Conservation (phyloP, 2,888 invertebrate species). For the Busseola fusca region DNA sequence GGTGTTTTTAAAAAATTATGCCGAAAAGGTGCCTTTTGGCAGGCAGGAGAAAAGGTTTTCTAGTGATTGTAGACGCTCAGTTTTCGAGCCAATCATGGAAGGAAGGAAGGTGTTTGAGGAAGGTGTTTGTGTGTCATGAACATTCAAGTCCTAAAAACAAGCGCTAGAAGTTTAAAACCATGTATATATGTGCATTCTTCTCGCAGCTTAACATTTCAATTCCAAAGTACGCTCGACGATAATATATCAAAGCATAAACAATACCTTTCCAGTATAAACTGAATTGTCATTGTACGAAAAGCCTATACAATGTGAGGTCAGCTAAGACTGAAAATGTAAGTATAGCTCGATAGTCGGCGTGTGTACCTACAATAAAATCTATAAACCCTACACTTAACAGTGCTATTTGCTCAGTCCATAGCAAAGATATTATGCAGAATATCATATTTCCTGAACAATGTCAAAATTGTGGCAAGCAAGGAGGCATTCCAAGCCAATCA, state of each 20-base stretch:
- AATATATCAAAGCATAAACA: neutral
- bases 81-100: neutral
- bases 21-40: neutral
- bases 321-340: neutral
- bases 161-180: neutral
- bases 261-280: neutral
- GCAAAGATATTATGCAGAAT: slow-evolving; percentile 9
- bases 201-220: neutral
- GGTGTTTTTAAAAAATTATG: neutral
- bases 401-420: slow-evolving; percentile 6
- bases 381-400: neutral
- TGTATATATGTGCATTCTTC: slow-evolving; percentile 2
- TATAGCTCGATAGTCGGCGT: neutral
- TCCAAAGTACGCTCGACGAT: neutral
- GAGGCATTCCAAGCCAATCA: slow-evolving; percentile 20
- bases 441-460: slow-evolving; percentile 33
- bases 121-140: no score
- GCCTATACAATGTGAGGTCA: neutral
- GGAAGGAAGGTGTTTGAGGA: no score
- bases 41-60: neutral
- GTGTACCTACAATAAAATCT: neutral
- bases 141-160: neutral
- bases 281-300: neutral
- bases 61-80: neutral
- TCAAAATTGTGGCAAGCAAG: slow-evolving; percentile 9